These are phyloP conservation scores for Falcaria lacertinaria DNA, from an alignment of 2,888 invertebrate genomes.

Conservation along the genomic window DNA sequence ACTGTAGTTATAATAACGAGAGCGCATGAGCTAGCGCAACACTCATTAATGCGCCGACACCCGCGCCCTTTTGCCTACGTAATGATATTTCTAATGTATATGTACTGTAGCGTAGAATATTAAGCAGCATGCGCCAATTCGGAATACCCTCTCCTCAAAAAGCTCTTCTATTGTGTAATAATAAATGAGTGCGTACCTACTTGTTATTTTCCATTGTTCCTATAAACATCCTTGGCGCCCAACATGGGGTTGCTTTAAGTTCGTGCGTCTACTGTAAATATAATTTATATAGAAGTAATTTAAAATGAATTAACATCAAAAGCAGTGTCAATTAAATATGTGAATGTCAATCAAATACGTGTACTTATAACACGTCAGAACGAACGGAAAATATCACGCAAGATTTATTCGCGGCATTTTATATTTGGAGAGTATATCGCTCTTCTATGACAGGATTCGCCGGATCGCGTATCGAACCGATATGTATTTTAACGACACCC, in stretches of 20 bases:
- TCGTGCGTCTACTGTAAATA: too few species aligned
- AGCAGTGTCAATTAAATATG: background rate
- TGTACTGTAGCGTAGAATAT: slow-evolving; percentile 16
- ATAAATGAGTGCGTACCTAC: too few species aligned
- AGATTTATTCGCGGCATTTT: background rate
- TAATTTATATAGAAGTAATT: background rate
- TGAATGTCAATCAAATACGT: background rate
- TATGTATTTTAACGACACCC: background rate
- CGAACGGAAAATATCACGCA: background rate
- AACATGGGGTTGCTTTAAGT: too few species aligned
- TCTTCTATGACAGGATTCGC: background rate
- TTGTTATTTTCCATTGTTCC: too few species aligned
- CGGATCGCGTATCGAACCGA: background rate
- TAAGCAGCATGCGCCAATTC: slow-evolving; percentile 6
- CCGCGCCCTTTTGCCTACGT: slow-evolving; percentile 9
- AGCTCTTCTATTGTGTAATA: too few species aligned
- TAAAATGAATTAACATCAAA: background rate
- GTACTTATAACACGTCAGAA: background rate
- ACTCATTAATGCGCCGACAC: slow-evolving; percentile 38
- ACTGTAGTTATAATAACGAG: background rate
- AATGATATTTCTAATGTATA: slow-evolving; percentile 22
- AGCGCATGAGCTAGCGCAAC: background rate
- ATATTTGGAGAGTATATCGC: background rate
- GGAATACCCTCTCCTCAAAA: background rate
- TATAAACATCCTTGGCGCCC: too few species aligned